Conservation (phyloP, 2,888 invertebrate genomes). For the Leucania comma region DNA sequence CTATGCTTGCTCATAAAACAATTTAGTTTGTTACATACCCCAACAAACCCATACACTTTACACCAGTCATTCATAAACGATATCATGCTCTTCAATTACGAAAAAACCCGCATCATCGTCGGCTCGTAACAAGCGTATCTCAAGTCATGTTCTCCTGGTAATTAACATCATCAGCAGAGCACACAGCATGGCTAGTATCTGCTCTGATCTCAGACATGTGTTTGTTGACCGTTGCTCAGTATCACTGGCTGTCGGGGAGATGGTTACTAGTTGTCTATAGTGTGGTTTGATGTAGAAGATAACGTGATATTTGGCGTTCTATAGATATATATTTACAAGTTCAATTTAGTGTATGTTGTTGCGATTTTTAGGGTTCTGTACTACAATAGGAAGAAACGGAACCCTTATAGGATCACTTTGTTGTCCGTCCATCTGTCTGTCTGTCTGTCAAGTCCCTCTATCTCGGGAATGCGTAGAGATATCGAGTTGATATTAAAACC, state of each 20-base stretch:
- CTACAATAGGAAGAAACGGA: no score
- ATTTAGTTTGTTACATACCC: neutral
- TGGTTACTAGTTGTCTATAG: conserved; percentile 13
- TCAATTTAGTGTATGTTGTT: neutral
- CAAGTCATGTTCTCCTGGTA: conserved; percentile 34
- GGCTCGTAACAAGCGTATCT: conserved; percentile 31
- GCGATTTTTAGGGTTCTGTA: no score
- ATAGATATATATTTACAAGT: no score
- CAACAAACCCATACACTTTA: neutral
- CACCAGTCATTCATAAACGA: conserved; percentile 12
- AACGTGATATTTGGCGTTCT: conserved; percentile 6
- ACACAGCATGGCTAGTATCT: conserved; percentile 30
- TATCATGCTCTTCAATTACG: conserved; percentile 25
- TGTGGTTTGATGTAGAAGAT: conserved; percentile 23
- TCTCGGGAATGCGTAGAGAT: no score
- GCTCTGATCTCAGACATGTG: conserved; percentile 35
- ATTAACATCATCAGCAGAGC: conserved; percentile 46
- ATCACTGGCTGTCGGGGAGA: conserved; percentile 12
- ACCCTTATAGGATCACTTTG: no score
- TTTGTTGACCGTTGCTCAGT: conserved; percentile 26
- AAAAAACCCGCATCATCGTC: conserved; percentile 27
- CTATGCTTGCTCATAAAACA: no score
- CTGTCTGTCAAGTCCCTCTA: no score
- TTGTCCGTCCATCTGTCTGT: no score
- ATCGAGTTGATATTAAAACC: no score